Conservation (phyloP, 2,888 invertebrate genomes). For the Chloroclystis v-ata region DNA sequence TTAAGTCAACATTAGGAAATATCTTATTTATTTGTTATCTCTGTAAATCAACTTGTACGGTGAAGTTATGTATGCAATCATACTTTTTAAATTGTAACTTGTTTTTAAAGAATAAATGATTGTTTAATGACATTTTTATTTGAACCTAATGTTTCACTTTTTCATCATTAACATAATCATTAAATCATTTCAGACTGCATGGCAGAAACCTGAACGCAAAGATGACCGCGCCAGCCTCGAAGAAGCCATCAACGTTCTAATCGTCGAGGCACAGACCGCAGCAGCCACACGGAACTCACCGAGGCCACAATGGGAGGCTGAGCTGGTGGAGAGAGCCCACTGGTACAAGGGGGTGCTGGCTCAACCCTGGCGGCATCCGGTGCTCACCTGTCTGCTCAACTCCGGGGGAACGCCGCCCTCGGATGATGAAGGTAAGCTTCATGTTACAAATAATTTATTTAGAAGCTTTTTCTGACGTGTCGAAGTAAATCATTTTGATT, state of each 20-base stretch:
- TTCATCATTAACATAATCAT: no score
- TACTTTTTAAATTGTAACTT: no score
- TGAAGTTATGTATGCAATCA: no score
- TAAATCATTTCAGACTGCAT: constrained; percentile 71
- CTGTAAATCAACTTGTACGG: no score
- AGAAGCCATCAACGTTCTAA: constrained; percentile 52
- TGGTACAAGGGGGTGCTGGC: constrained; percentile 75
- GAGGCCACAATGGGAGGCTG: constrained; percentile 47
- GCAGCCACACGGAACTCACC: constrained; percentile 52
- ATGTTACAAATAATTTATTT: no score
- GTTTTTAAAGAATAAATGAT: no score
- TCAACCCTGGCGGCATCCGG: constrained; percentile 76
- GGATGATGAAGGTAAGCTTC: constrained; percentile 57
- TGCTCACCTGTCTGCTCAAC: constrained; percentile 75
- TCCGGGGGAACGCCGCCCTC: constrained; percentile 68
- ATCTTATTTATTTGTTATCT: no score
- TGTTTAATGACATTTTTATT: no score
- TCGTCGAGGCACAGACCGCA: constrained; percentile 55
- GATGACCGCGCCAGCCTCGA: constrained; percentile 48
- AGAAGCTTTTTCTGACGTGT: no score
- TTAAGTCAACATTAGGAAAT: no score
- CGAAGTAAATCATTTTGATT: no score
- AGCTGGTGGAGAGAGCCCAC: constrained; percentile 73
- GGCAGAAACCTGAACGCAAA: constrained; percentile 54
- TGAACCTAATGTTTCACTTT: no score